Evolutionary conservation across 2,888 invertebrate genomes (phyloP).

Genomic region (Phyllotreta cruciferae): DNA sequence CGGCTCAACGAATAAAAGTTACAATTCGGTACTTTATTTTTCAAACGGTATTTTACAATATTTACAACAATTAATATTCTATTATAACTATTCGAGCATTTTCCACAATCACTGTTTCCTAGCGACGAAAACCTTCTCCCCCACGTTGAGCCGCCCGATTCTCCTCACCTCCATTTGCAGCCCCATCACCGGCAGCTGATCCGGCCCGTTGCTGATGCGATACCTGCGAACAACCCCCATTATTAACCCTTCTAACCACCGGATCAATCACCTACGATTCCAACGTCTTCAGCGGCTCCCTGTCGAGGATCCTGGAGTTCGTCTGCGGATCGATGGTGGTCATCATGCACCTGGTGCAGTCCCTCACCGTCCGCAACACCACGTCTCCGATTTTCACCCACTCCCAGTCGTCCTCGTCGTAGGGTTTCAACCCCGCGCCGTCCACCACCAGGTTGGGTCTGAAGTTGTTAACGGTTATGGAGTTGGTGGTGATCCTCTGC

Average conservation of each 20-base stretch:
- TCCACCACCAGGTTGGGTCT: slow-evolving; percentile 66
- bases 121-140: slow-evolving; percentile 62
- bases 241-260: not conserved
- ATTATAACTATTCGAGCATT: no score
- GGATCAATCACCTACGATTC: slow-evolving; percentile 57
- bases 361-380: slow-evolving; percentile 63
- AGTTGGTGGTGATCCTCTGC: slow-evolving; percentile 55
- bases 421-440: slow-evolving; percentile 57
- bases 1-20: no score
- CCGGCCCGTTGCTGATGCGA: slow-evolving; percentile 56
- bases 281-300: slow-evolving; percentile 64
- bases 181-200: slow-evolving; percentile 60
- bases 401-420: slow-evolving; percentile 65
- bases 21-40: no score
- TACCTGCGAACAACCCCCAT: slow-evolving; percentile 57
- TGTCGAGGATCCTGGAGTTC: slow-evolving; percentile 57
- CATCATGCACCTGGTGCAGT: slow-evolving; percentile 63
- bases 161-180: slow-evolving; percentile 61
- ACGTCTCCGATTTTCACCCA: slow-evolving; percentile 66
- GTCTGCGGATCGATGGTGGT: slow-evolving; percentile 62
- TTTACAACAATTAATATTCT: no score
- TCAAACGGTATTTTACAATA: no score
- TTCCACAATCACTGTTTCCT: slow-evolving; percentile 24
- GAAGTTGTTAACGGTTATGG: slow-evolving; percentile 62
- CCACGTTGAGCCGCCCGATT: slow-evolving; percentile 60